These are phyloP conservation scores for Pomatorhinus ruficollis DNA, from an alignment of 2,113 vertebrate genomes.

Conservation along the genomic window DNA sequence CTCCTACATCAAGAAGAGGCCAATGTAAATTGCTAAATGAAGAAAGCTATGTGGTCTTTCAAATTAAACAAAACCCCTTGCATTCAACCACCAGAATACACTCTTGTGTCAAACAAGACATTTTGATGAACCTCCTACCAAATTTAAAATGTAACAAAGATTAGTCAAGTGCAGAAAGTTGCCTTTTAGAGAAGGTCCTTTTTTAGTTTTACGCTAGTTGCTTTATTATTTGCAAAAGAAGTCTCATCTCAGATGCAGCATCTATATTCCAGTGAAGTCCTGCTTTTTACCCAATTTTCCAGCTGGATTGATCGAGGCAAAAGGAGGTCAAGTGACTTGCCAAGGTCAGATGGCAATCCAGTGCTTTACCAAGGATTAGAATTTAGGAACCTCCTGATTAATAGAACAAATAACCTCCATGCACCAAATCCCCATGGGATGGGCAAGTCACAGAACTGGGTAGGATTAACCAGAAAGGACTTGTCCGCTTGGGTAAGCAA, in stretches of 20 bases:
- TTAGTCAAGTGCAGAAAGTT: background rate
- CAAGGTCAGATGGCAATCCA: conserved; percentile 70
- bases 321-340: conserved; percentile 71
- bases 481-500: conserved; percentile 70
- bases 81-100: background rate
- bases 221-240: conserved; percentile 11
- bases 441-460: conserved; percentile 62
- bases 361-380: conserved; percentile 73
- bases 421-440: conserved; percentile 65
- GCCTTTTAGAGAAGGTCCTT: background rate
- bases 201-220: background rate
- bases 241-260: conserved; percentile 45
- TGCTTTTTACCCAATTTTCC: conserved; percentile 70
- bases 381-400: conserved; percentile 73
- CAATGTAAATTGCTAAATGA: conserved; percentile 49
- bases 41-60: conserved; percentile 49
- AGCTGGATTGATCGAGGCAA: conserved; percentile 67
- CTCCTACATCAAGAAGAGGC: conserved; percentile 43
- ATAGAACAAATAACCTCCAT: conserved; percentile 72
- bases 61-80: conserved; percentile 24
- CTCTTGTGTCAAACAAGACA: background rate
- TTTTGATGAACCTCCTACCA: background rate
- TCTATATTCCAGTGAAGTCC: conserved; percentile 61
- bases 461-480: conserved; percentile 68
- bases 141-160: background rate